Evolutionary conservation across 2,797 vertebrate genomes (phyloP), one percentile per base, ranked within the genome.

Genomic region (Argyrosomus regius): DNA sequence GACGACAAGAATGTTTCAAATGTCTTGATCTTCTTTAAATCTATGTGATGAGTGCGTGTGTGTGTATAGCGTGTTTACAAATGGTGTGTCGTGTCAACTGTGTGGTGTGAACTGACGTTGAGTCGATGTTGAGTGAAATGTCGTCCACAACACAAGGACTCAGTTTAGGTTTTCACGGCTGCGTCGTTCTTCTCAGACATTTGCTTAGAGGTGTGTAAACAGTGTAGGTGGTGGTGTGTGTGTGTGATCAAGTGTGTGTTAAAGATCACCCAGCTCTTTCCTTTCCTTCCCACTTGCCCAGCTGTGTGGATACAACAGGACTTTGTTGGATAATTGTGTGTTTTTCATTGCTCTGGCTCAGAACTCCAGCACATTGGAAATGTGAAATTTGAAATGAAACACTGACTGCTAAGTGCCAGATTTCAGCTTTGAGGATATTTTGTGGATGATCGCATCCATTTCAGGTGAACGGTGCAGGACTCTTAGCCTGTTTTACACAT

Each of bases 141-240:
- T 84, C 20, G 54, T 81, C 48, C 50, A 2, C 45, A 86, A 81
- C 72, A 84, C 67, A 70, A 54, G 61, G 46, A 62, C 87, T 80
- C 46, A 72, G 66, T 78, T 80, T 69, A 67, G 73, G 70, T 87
- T 75, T 84, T 90, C 84, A 75, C n/a, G 53, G 53, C 74, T 48
- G 72, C 20, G 39, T 86, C 68, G 56, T 79, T 79, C 70, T 86
- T 65, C 66, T 39, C 35, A 83, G 82, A 62, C 77, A 58, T 91
- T 91, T 90, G 75, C 87, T 87, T 24, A 85, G 73, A 57, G 74
- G 58, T 75, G 72, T 86, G 87, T 75, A 88, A 91, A 91, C 86
- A 89, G 61, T 62, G 72, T 77, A 71, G 77, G 71, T 53, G 72
- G 28, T 70, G 67, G 64, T 73, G 74, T 70, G 82, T 72, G 77